These are phyloP conservation scores for Wasmannia auropunctata DNA, from an alignment of 1,140 invertebrate genomes.

Conservation along the genomic window DNA sequence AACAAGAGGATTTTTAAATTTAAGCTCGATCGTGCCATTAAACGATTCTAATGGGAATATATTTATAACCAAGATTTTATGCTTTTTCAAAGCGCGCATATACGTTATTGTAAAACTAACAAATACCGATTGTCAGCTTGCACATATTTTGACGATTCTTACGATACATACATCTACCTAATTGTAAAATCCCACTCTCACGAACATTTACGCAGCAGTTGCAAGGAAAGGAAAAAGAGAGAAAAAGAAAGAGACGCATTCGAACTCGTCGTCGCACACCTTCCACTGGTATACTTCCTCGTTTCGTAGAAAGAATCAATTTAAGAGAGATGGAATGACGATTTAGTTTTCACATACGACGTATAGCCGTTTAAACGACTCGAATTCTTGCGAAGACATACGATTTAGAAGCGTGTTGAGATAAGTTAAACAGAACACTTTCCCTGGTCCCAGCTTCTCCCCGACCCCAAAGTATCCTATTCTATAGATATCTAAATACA, in stretches of 20 bases:
- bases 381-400: slow-evolving; percentile 45
- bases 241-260: slow-evolving; percentile 41
- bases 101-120: slow-evolving; percentile 73
- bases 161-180: slow-evolving; percentile 72
- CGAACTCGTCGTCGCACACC: slow-evolving; percentile 66
- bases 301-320: slow-evolving; percentile 66
- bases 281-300: slow-evolving; percentile 72
- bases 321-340: slow-evolving; percentile 35
- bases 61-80: slow-evolving; percentile 74
- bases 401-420: slow-evolving; percentile 54
- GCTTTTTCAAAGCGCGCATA: slow-evolving; percentile 71
- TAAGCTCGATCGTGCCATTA: slow-evolving; percentile 73
- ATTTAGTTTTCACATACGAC: slow-evolving; percentile 55
- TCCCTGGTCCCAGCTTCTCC: slow-evolving; percentile 83
- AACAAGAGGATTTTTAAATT: slow-evolving; percentile 61
- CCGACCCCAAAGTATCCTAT: slow-evolving; percentile 84
- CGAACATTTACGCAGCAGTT: slow-evolving; percentile 47
- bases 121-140: slow-evolving; percentile 73
- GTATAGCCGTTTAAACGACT: slow-evolving; percentile 47
- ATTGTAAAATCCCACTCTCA: slow-evolving; percentile 67
- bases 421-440: slow-evolving; percentile 78
- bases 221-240: background rate
- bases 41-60: slow-evolving; percentile 66
- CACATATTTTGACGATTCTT: slow-evolving; percentile 75
- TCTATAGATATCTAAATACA: slow-evolving; percentile 85